phyloP scores from a whole-genome alignment of 1,140 invertebrate species.

The Drosophila azteca region DNA sequence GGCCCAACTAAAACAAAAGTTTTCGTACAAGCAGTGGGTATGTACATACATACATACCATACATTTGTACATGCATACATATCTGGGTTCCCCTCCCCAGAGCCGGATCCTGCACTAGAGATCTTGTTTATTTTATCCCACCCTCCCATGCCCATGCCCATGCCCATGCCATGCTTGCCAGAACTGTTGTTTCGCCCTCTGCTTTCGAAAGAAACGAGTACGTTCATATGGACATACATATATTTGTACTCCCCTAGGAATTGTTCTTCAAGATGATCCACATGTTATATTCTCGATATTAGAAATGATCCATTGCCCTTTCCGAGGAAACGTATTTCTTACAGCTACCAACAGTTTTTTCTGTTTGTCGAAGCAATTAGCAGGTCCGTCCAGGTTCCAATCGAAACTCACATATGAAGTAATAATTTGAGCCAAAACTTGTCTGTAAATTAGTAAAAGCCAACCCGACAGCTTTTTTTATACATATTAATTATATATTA shows the following conservation, averaged over 20 bases:
- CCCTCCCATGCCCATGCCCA: neutral
- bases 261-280: too few relatives aligned
- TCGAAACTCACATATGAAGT: conserved; percentile 39
- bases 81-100: conserved; percentile 6
- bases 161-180: too few relatives aligned
- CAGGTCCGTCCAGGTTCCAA: conserved; percentile 35
- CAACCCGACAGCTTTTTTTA: conserved; percentile 42
- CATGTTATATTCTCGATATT: too few relatives aligned
- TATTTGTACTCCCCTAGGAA: neutral
- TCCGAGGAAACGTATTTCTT: neutral
- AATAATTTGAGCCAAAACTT: conserved; percentile 57
- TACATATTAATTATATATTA: conserved; percentile 30
- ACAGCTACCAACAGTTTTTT: conserved; percentile 1
- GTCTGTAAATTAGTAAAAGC: conserved; percentile 68
- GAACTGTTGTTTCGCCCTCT: too few relatives aligned
- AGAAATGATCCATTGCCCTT: neutral
- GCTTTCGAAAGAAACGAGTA: too few relatives aligned
- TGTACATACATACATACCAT: too few relatives aligned
- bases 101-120: conserved; percentile 43
- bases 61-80: neutral
- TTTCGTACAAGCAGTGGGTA: neutral
- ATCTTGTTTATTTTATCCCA: conserved; percentile 26
- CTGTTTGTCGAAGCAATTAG: conserved; percentile 41
- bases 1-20: conserved; percentile 26
- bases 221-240: too few relatives aligned